A percentile compares a stretch with the other conserved stretches of the same genome.
These are phyloP conservation scores for Capra hircus DNA, from an alignment of 2,113 vertebrate genomes.

Conservation along the genomic window DNA sequence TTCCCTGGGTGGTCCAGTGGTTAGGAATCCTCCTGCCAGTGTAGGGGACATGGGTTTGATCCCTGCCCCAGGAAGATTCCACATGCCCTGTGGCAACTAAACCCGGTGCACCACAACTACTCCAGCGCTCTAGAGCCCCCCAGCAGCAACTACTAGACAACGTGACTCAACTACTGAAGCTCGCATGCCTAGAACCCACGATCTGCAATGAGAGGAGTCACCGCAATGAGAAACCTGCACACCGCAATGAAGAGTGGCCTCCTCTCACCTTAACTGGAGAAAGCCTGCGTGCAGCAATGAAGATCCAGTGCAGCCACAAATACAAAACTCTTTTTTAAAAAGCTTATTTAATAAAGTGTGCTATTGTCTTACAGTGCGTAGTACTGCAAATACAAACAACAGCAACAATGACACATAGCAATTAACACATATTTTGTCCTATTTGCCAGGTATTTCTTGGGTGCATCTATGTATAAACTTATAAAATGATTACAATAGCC, in stretches of 20 bases:
- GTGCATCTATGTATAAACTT: neutral
- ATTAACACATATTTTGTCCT: neutral
- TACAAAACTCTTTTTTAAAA: neutral
- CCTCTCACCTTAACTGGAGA: neutral
- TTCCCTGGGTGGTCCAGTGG: neutral
- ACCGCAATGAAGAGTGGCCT: neutral
- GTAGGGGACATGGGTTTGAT: neutral
- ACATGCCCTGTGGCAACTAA: neutral
- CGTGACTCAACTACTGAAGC: neutral
- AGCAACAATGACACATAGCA: neutral
- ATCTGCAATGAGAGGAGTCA: neutral
- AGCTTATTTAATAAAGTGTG: neutral
- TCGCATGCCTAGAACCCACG: rapidly evolving
- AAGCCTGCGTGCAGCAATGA: neutral
- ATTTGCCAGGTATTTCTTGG: neutral
- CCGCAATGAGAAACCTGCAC: neutral
- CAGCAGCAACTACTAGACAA: neutral
- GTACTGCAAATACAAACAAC: neutral
- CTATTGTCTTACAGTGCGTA: neutral
- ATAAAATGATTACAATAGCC: neutral
- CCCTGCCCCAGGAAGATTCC: neutral
- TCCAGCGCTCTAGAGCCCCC: neutral
- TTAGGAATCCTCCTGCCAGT: neutral
- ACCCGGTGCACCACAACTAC: rapidly evolving
- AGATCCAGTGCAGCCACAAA: neutral